Percentiles rank a stretch among this genome's conserved stretches.
Conservation (phyloP, 2,797 vertebrate genomes). For the Gymnoscopelus braueri region DNA sequence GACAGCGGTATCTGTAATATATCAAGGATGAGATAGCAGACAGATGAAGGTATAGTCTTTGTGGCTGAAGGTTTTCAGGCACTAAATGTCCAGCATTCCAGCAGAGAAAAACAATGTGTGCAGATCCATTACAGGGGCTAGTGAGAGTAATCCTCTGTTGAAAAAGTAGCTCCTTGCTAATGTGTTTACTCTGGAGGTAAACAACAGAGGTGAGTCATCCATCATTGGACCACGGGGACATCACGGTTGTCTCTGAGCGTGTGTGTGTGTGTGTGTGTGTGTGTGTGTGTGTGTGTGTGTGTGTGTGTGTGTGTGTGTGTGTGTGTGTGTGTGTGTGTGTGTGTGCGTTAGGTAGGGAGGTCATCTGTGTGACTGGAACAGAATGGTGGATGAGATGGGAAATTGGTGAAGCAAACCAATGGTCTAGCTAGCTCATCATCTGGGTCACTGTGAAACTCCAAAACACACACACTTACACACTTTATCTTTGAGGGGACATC, state of each 20-base stretch:
- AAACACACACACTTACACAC: constrained; percentile 10
- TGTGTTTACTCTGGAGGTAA: constrained; percentile 65
- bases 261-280: constrained; percentile 17
- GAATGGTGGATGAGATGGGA: constrained; percentile 37
- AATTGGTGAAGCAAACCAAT: constrained; percentile 51
- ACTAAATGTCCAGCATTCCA: constrained; percentile 31
- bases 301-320: constrained; percentile 21
- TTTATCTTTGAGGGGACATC: too few relatives aligned
- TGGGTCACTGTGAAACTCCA: constrained; percentile 32
- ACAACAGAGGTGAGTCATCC: constrained; percentile 53
- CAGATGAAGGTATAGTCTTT: background rate
- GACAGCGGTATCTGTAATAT: constrained; percentile 22
- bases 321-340: constrained; percentile 2
- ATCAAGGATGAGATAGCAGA: constrained; percentile 28
- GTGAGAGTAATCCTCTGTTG: constrained; percentile 44
- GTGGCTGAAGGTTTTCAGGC: constrained; percentile 19
- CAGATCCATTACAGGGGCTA: constrained; percentile 42
- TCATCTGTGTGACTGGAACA: constrained; percentile 40
- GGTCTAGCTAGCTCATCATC: constrained; percentile 37
- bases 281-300: constrained; percentile 33
- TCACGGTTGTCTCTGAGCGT: constrained; percentile 8
- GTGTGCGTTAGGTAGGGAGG: constrained; percentile 20
- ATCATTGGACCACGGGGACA: constrained; percentile 42
- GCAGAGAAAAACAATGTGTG: constrained; percentile 13
- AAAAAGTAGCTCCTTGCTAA: constrained; percentile 46